Evolutionary conservation across 2,888 invertebrate genomes (phyloP), one percentile per base, ranked within the genome.

Genomic region (Neria commutata): DNA sequence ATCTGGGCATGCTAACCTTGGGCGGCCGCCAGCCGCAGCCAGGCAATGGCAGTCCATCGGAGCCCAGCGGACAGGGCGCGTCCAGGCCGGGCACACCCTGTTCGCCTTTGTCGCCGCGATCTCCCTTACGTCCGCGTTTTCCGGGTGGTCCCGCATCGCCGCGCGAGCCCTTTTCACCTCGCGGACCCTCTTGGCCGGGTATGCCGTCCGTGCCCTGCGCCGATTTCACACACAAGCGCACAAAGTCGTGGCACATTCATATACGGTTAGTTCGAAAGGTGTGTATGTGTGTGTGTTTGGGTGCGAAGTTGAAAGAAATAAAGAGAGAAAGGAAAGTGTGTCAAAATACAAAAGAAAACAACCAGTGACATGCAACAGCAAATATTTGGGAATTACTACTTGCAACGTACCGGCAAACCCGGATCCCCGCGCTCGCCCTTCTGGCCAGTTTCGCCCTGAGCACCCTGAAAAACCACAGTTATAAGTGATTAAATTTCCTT

Each of bases 61-160:
- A 89, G 58, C 96, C 98, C 59, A 97, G 85, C 66, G 98, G 98
- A 85, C 98, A 98, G n/a, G 98, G 98, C 46, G 98, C 98, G 84
- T 98, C 98, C 73, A 98, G 85, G 34, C 98, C 98, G 33, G 97
- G 98, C 68, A 96, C 95, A 69, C 98, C 98, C 86, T 94, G 94
- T 76, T 95, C 95, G 58, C 97, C 97, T 83, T 94, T 94, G 76
- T 92, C 91, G 40, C 97, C 97, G 76, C 90, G 90, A 82, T 94
- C 92, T 29, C 97, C 97, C 83, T 93, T 94, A 70, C 92, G 87
- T 55, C 97, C 97, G 72, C 95, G 87, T 83, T 93, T 94, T 61
- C 96, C 96, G 63, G 88, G 84, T 56, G 91, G 91, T 56, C 95
- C 95, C 53, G 79, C 74, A 69, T 82, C 82, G 54, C 95, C 95